These are phyloP conservation scores for Geodia barretti DNA, from an alignment of 37 sponge, comb jelly and placozoan species.

Conservation along the genomic window DNA sequence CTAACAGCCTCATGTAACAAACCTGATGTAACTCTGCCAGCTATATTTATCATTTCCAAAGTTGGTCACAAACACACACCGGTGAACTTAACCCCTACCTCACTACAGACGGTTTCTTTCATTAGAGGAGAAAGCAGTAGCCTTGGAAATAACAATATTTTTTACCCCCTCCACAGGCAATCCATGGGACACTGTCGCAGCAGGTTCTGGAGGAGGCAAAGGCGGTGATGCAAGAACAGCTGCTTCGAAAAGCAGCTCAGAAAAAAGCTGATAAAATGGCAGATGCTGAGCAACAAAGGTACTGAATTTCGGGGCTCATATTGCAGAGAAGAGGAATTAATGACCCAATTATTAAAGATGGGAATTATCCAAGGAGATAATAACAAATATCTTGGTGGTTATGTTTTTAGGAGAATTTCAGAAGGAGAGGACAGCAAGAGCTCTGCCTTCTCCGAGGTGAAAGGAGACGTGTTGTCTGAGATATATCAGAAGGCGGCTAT, in stretches of 20 bases:
- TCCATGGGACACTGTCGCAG: conserved; percentile 37
- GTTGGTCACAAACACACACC: no score
- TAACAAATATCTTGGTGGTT: no score
- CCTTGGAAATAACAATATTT: no score
- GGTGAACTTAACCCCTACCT: no score
- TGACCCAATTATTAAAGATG: background rate
- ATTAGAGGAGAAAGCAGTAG: no score
- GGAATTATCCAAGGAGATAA: background rate
- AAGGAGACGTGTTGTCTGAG: conserved; percentile 50
- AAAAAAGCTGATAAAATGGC: conserved; percentile 52
- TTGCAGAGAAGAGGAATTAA: no score
- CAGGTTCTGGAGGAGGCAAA: conserved; percentile 67
- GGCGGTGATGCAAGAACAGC: conserved; percentile 66
- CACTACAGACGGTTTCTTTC: no score
- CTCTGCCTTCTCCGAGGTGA: conserved; percentile 31
- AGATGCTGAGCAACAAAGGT: conserved; percentile 71
- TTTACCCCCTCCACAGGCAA: conserved; percentile 45
- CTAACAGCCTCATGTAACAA: no score
- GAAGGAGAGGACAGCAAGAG: background rate
- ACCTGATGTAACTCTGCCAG: no score
- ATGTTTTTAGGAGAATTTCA: background rate
- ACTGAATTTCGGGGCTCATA: no score
- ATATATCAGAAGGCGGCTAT: conserved; percentile 34
- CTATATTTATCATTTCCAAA: no score
- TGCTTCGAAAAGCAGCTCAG: conserved; percentile 66